A percentile compares a stretch with the other conserved stretches of the same genome.
phyloP scores from a whole-genome alignment of 2,888 invertebrate genomes.

The Eumerus sabulonum region DNA sequence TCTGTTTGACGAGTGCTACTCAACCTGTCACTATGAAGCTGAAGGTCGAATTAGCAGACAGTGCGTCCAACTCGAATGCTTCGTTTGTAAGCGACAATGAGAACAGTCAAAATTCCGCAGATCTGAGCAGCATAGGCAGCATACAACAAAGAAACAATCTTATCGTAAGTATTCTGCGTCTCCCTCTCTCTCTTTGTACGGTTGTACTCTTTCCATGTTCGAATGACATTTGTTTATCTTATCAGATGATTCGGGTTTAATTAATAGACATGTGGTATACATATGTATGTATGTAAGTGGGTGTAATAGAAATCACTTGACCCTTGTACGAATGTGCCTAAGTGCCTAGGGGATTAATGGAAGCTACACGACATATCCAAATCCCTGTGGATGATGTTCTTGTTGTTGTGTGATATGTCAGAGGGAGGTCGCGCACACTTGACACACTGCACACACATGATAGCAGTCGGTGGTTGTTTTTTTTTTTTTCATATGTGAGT shows the following conservation, averaged over 20 bases:
- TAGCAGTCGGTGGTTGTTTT: no score
- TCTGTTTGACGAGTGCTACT: constrained; percentile 3
- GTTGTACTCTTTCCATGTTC: no score
- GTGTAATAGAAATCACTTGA: no score
- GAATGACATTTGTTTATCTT: constrained; percentile 11
- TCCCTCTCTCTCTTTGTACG: neutral
- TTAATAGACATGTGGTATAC: no score
- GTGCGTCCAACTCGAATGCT: constrained; percentile 55
- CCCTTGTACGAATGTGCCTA: no score
- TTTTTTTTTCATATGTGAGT: no score
- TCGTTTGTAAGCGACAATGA: constrained; percentile 52
- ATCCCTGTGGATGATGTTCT: no score
- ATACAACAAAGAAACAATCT: constrained; percentile 59
- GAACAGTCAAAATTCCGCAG: constrained; percentile 59
- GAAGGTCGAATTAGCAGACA: constrained; percentile 59
- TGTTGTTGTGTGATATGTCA: no score
- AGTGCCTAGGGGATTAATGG: no score
- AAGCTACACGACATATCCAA: no score
- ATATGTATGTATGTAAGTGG: no score
- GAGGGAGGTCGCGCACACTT: no score
- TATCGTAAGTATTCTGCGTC: constrained; percentile 58
- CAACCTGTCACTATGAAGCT: constrained; percentile 53
- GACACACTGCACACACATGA: neutral
- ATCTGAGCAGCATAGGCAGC: constrained; percentile 37
- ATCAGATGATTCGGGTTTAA: constrained; percentile 4